These are phyloP conservation scores for Drosophila auraria DNA, from an alignment of 1,140 invertebrate genomes.

Conservation along the genomic window DNA sequence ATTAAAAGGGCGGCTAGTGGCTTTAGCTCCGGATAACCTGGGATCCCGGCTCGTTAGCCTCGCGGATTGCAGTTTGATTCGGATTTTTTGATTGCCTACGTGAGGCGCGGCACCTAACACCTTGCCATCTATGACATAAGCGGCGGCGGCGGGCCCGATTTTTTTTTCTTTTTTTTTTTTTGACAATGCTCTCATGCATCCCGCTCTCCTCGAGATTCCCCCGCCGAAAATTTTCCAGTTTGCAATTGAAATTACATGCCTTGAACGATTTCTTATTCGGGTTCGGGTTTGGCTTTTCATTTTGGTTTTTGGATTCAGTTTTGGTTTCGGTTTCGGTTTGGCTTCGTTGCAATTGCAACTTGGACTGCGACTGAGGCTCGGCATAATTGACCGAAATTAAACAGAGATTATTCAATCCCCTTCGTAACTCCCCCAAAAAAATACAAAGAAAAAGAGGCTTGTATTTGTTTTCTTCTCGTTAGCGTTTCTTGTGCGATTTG, in stretches of 20 bases:
- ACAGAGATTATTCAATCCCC: constrained; percentile 76
- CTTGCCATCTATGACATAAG: constrained; percentile 68
- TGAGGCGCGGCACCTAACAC: constrained; percentile 59
- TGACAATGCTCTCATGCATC: constrained; percentile 54
- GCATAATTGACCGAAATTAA: constrained; percentile 81
- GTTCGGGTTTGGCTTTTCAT: constrained; percentile 9
- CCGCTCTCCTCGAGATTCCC: constrained; percentile 4
- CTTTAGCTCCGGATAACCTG: constrained; percentile 18
- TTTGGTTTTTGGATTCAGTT: constrained; percentile 11
- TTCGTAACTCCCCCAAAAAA: constrained; percentile 1
- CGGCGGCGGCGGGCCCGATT: constrained; percentile 22
- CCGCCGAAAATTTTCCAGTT: constrained; percentile 32
- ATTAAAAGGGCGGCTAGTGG: constrained; percentile 44
- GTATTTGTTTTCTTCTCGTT: constrained; percentile 17
- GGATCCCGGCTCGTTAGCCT: constrained; percentile 19
- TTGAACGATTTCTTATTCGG: constrained; percentile 39
- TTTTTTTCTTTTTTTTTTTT: constrained; percentile 42
- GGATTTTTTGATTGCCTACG: constrained; percentile 49
- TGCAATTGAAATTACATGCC: constrained; percentile 72
- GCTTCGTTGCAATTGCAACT: constrained; percentile 43
- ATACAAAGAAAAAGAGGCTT: constrained; percentile 9
- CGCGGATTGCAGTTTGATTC: constrained; percentile 16
- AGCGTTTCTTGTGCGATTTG: constrained; percentile 21
- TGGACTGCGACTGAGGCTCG: constrained; percentile 40
- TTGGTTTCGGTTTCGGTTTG: constrained; percentile 5